phyloP scores from a whole-genome alignment of 1,140 invertebrate species.

The Coelopa frigida region DNA sequence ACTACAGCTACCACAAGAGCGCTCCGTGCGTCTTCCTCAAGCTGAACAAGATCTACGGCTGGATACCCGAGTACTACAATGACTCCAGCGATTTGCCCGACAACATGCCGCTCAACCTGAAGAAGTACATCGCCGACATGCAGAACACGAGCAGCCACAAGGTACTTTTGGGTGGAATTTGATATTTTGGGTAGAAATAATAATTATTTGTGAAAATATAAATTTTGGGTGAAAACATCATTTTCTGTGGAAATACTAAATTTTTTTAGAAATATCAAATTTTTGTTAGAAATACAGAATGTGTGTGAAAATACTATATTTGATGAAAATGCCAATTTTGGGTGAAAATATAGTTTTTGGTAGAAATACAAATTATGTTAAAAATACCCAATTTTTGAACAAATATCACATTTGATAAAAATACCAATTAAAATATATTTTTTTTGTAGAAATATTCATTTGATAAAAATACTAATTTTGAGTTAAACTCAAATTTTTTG shows the following conservation, averaged over 20 bases:
- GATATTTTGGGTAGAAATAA: neutral
- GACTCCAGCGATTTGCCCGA: conserved; percentile 52
- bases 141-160: conserved; percentile 29
- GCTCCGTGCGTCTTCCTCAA: conserved; percentile 78
- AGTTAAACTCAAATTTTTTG: too few species aligned
- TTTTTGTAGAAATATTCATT: conserved; percentile 1
- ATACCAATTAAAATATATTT: too few species aligned
- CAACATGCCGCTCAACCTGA: conserved; percentile 62
- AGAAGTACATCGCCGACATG: conserved; percentile 34
- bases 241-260: too few species aligned
- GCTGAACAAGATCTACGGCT: conserved; percentile 72
- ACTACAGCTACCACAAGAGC: conserved; percentile 67
- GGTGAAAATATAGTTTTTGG: too few species aligned
- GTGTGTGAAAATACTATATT: too few species aligned
- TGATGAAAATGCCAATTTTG: too few species aligned
- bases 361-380: too few species aligned
- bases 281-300: too few species aligned
- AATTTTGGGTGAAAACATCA: neutral
- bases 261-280: too few species aligned
- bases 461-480: neutral
- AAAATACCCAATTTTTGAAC: too few species aligned
- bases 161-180: conserved; percentile 13
- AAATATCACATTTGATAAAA: too few species aligned
- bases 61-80: conserved; percentile 66
- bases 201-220: conserved; percentile 1